Conservation (phyloP, 2,797 vertebrate genomes). For the Lacerta bilineata region DNA sequence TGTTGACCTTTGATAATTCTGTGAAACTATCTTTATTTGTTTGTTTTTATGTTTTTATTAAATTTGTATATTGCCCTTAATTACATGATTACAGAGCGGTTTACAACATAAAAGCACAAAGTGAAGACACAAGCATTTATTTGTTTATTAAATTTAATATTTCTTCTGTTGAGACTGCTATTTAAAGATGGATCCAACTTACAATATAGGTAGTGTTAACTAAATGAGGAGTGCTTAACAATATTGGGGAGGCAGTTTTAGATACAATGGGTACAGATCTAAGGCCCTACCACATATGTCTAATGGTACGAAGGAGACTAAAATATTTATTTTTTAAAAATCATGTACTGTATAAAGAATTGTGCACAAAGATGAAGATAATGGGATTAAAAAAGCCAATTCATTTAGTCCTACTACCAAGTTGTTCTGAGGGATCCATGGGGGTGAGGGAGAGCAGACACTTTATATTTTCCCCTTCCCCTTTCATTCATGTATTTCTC, state of each 20-base stretch:
- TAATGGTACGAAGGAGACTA: not conserved
- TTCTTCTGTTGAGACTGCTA: not conserved
- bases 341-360: not conserved
- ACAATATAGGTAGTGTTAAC: not conserved
- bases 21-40: not conserved
- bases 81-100: too few relatives aligned
- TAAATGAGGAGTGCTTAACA: not conserved
- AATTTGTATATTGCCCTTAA: too few relatives aligned
- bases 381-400: not conserved
- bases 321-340: not conserved
- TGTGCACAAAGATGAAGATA: not conserved
- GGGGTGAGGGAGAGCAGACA: not conserved
- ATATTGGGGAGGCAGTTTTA: not conserved
- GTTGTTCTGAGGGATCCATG: not conserved
- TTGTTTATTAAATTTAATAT: too few relatives aligned
- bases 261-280: not conserved
- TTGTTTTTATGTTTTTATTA: not conserved
- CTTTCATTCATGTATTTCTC: not conserved
- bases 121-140: too few relatives aligned
- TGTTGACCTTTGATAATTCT: not conserved
- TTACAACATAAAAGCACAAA: too few relatives aligned
- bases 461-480: not conserved
- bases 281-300: not conserved
- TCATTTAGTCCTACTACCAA: not conserved
- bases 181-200: conserved; percentile 15